phyloP scores from a whole-genome alignment of 2,797 vertebrate species.

The Cynodonichthys magdalenae region DNA sequence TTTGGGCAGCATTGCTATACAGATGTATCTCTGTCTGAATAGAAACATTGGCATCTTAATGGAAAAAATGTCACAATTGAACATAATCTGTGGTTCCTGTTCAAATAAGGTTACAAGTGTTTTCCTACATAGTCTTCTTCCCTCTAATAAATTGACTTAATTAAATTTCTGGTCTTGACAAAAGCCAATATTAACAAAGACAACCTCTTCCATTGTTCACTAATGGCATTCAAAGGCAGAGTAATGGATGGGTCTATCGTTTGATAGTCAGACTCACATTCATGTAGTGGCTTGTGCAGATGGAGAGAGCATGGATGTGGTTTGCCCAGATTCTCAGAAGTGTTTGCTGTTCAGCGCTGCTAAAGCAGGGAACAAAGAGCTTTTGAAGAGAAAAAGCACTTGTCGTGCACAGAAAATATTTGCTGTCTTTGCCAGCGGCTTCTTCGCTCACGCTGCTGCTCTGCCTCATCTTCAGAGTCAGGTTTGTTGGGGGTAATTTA shows the following conservation, averaged over 20 bases:
- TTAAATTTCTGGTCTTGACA: constrained; percentile 92
- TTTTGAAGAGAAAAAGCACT: constrained; percentile 92
- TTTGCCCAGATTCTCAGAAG: constrained; percentile 92
- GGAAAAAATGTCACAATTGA: constrained; percentile 48
- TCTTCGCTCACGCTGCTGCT: constrained; percentile 81
- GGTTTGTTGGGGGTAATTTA: constrained; percentile 86
- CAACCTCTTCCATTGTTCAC: constrained; percentile 89
- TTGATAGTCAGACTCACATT: constrained; percentile 89
- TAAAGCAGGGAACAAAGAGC: constrained; percentile 89
- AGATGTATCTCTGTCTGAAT: constrained; percentile 49
- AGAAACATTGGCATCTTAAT: constrained; percentile 57
- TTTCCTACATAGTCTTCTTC: constrained; percentile 86
- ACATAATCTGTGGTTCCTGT: constrained; percentile 49
- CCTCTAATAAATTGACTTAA: constrained; percentile 92
- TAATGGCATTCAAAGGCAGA: constrained; percentile 91
- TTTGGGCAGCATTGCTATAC: constrained; percentile 23
- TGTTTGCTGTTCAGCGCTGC: constrained; percentile 94
- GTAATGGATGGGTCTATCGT: constrained; percentile 95
- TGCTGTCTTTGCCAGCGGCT: constrained; percentile 88
- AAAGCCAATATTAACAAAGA: constrained; percentile 92
- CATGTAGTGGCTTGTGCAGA: constrained; percentile 84
- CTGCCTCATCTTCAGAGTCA: constrained; percentile 75
- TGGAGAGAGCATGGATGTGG: constrained; percentile 84
- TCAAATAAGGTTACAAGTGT: constrained; percentile 86
- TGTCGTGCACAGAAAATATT: constrained; percentile 88